These are phyloP conservation scores for Sceloporus undulatus DNA, from an alignment of 2,113 vertebrate genomes.

Conservation along the genomic window DNA sequence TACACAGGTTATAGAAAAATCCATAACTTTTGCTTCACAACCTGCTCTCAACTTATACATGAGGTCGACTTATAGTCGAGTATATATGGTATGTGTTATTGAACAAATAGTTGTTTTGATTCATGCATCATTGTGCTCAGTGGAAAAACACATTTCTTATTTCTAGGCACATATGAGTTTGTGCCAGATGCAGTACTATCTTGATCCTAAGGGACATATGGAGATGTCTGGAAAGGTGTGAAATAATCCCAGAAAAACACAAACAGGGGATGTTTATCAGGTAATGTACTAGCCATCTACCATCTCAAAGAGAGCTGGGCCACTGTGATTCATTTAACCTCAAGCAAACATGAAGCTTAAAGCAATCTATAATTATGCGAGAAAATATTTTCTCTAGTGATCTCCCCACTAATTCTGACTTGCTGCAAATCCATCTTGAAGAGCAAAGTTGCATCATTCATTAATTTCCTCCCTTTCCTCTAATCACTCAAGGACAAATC, in stretches of 20 bases:
- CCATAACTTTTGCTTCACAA: too few relatives aligned
- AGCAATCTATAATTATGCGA: conserved; percentile 24
- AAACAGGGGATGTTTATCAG: conserved; percentile 22
- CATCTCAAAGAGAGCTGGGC: neutral
- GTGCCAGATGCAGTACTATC: neutral
- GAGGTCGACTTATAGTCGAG: too few relatives aligned
- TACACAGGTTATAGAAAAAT: too few relatives aligned
- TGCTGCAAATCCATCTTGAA: conserved; percentile 20
- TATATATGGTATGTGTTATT: too few relatives aligned
- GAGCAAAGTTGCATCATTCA: conserved; percentile 22
- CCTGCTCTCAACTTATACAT: too few relatives aligned
- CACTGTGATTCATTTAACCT: conserved; percentile 25
- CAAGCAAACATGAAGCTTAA: conserved; percentile 27
- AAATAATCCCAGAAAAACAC: neutral
- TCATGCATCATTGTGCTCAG: neutral
- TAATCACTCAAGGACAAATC: neutral
- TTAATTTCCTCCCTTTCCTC: conserved; percentile 20
- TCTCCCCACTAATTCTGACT: conserved; percentile 15
- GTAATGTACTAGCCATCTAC: neutral
- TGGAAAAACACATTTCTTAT: neutral
- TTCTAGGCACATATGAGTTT: neutral
- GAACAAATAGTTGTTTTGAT: neutral
- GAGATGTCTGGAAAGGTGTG: neutral
- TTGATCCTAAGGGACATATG: neutral
- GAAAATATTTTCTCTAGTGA: conserved; percentile 14